Percentiles rank a stretch among this genome's conserved stretches.
Conservation (phyloP, 2,888 invertebrate species). For the Campopleginae sp. region DNA sequence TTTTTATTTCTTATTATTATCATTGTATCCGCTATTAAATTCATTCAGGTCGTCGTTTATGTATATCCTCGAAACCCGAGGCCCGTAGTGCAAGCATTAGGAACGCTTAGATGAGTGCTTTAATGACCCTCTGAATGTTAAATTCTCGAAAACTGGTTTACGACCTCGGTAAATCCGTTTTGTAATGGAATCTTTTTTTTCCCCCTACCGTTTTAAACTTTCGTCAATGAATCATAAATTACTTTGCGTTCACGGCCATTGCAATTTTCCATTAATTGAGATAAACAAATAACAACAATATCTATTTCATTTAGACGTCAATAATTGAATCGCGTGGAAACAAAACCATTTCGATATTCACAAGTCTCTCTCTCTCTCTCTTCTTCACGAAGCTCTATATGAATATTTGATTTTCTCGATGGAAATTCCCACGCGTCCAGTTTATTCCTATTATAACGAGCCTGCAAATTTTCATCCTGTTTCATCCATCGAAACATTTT, state of each 20-base stretch:
- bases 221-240: neutral
- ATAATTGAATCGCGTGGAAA: neutral
- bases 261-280: neutral
- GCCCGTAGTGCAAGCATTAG: conserved; percentile 5
- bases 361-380: neutral
- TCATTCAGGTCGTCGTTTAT: conserved; percentile 22
- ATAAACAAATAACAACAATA: neutral
- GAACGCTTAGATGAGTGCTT: conserved; percentile 1
- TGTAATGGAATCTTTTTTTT: conserved; percentile 7
- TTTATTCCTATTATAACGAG: conserved; percentile 1
- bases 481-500: neutral
- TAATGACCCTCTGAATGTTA: conserved; percentile 2
- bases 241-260: neutral
- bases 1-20: neutral
- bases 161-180: neutral
- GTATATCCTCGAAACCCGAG: neutral
- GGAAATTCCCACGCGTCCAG: conserved; percentile 4
- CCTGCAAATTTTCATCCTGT: conserved; percentile 3
- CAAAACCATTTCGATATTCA: neutral
- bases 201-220: neutral
- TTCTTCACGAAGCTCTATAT: neutral
- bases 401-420: neutral
- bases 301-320: neutral
- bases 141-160: conserved; percentile 8
- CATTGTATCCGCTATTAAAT: conserved; percentile 14